Conservation (phyloP, 2,797 vertebrate species). For the Amazona ochrocephala region DNA sequence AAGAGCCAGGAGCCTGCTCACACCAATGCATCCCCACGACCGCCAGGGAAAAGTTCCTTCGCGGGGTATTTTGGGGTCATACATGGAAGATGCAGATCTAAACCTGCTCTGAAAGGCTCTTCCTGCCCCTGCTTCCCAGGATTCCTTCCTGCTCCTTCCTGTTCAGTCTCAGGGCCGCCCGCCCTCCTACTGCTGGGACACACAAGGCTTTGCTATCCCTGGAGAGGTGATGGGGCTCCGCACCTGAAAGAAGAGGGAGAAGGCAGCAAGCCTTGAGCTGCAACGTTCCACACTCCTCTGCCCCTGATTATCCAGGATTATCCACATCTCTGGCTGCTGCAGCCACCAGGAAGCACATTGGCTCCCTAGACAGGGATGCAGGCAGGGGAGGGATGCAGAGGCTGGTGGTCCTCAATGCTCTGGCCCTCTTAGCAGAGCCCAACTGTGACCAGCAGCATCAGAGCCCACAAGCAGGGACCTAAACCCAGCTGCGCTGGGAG, state of each 20-base stretch:
- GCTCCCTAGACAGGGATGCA: neutral
- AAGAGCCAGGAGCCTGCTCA: neutral
- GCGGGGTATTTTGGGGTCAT: neutral
- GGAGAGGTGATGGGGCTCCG: neutral
- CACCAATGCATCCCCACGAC: neutral
- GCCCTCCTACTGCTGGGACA: neutral
- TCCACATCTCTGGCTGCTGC: neutral
- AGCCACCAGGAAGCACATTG: neutral
- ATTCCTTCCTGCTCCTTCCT: neutral
- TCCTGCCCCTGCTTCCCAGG: neutral
- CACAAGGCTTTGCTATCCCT: neutral
- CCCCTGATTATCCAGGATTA: neutral
- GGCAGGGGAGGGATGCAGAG: neutral
- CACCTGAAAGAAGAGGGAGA: neutral
- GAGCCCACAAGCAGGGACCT: neutral
- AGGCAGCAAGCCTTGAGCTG: neutral
- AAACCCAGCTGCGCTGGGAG: neutral
- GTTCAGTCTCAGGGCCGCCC: neutral
- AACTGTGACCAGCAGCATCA: fast-evolving
- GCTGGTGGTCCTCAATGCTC: neutral
- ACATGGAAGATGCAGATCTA: neutral
- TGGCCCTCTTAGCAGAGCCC: neutral
- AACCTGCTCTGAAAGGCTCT: neutral
- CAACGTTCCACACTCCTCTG: neutral
- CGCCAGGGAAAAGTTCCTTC: neutral